Base-by-base conservation (phyloP, 35 echinoderm and acorn worm species). In the Chiridota heheva region DNA sequence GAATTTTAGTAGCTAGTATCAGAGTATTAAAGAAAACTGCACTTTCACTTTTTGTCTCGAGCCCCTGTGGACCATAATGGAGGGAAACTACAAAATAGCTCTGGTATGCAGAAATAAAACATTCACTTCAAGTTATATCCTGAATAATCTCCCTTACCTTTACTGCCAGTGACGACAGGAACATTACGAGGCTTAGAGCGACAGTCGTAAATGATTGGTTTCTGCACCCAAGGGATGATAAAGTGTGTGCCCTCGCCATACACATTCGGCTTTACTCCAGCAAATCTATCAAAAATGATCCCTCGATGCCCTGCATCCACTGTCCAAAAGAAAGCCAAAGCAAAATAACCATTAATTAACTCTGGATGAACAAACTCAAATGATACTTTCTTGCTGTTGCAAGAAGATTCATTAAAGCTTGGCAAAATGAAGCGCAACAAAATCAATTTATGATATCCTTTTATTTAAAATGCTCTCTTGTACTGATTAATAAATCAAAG, bases 241-340 rank as follows among this genome's bases (percentile, higher is more conserved):
- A 96, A 96, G 31, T 96, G 93, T 72, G 93, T 96, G 51, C 93
- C 93, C 44, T 96, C 93, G 25, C 93, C 87, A 4, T 69, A 41
- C 42, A 96, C 84, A 20, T 87, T 82, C 3, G 82, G 48, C 73
- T 90, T 90, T n/a, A 96, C 93, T 32, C 93, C 93, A 36, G 87
- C 47, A 70, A 96, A 84, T 61, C 93, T 88, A 80, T 96, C 93
- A 73, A 96, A 96, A 55, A 96, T 96, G 28, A 96, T 88, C 22
- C 87, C 93, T 35, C 93, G 80, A 80, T 96, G 93, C 40, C 87
- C 93, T 61, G 87, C 76, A 42, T 96, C 88, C 77, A 96, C 93
- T 96, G 84, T 24, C n/a, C n/a, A 42, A 61, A 42, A 55, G 18
- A 57, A 45, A 51, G 20, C 30, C 16, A 72, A 56, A n/a, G 8